phyloP scores from a whole-genome alignment of 2,888 invertebrate genomes.

The Trachelus tabidus region DNA sequence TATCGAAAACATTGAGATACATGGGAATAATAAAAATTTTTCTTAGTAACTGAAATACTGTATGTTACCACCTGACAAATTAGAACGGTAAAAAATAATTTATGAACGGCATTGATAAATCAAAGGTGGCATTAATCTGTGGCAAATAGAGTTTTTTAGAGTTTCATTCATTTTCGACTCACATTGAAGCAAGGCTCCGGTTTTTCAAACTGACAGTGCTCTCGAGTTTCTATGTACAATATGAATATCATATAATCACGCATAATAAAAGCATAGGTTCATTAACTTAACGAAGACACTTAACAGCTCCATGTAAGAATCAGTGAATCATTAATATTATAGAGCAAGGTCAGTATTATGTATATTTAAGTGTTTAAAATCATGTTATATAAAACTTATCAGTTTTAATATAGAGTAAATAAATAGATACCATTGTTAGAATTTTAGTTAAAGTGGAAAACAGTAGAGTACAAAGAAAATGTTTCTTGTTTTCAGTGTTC shows the following conservation, averaged over 20 bases:
- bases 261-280: neutral
- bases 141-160: neutral
- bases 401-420: neutral
- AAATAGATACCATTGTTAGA: neutral
- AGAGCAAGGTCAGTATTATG: neutral
- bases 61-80: neutral
- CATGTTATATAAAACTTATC: neutral
- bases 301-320: constrained; percentile 7
- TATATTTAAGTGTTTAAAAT: neutral
- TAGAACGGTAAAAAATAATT: neutral
- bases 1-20: neutral
- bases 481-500: neutral
- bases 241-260: constrained; percentile 1
- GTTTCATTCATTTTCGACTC: neutral
- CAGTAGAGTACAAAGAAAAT: neutral
- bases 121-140: neutral
- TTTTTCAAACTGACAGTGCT: neutral
- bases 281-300: constrained; percentile 5
- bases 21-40: neutral
- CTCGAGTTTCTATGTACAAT: neutral
- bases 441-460: neutral
- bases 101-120: neutral
- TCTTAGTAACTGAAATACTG: neutral
- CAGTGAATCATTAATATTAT: neutral
- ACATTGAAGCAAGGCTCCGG: neutral